Base-by-base conservation (phyloP, 2,888 invertebrate species). In the Sthenelais limicola region DNA sequence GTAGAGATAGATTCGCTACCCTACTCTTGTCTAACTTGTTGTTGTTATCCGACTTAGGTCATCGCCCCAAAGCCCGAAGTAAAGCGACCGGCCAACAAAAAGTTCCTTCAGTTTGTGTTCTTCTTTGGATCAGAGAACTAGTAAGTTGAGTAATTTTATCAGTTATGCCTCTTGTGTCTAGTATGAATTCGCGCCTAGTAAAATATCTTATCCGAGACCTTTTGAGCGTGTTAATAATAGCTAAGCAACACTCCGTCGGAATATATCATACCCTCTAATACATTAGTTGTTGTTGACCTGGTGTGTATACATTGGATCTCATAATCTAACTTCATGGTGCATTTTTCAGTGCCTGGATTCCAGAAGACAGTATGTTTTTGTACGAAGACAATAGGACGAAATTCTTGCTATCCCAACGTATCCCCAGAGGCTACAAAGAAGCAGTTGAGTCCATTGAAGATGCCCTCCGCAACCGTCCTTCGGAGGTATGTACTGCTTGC, bases 101-200 rank as follows among this genome's bases (percentile, higher is more conserved):
- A 93, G 79, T 91, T 90, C 72, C 91, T 91, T 66, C 93, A 93
- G 84, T 96, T 95, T 89, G 94, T 97, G 79, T 96, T 93, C 89
- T 97, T 97, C 90, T 97, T 95, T 89, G 97, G 97, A 72, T 92
- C 94, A n/a, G 93, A 95, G 83, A 96, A 97, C 88, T 96, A 94
- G 96, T 96, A 91, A 95, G 96, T 93, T 18, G 9, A 43, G 18
- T 43, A n/a, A n/a, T n/a, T n/a, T n/a, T n/a, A n/a, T n/a, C n/a
- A n/a, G n/a, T n/a, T n/a, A n/a, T n/a, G n/a, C n/a, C n/a, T n/a
- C n/a, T n/a, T n/a, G n/a, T n/a, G n/a, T n/a, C n/a, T n/a, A n/a
- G n/a, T n/a, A n/a, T n/a, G n/a, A n/a, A n/a, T n/a, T n/a, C n/a
- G n/a, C n/a, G n/a, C n/a, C n/a, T n/a, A n/a, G n/a, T n/a, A n/a